A percentile compares a stretch with the other conserved stretches of the same genome.
These are phyloP conservation scores for Aptenodytes forsteri DNA, from an alignment of 2,113 vertebrate species.

Conservation along the genomic window DNA sequence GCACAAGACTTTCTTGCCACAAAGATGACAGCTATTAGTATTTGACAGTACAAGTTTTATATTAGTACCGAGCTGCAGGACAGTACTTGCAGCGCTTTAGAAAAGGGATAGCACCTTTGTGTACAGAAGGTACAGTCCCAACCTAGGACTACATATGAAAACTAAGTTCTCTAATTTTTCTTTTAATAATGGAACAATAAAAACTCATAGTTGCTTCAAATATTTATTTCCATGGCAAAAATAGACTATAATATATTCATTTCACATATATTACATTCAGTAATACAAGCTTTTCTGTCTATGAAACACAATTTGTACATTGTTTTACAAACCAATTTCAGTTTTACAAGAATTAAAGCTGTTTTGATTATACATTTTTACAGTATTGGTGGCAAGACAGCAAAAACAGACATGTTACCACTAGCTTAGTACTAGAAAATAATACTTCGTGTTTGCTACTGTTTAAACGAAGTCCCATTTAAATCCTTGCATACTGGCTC, in stretches of 20 bases:
- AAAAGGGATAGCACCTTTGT: background rate
- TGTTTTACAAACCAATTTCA: slow-evolving; percentile 71
- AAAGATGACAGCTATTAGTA: background rate
- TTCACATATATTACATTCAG: slow-evolving; percentile 80
- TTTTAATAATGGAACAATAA: background rate
- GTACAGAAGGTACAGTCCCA: background rate
- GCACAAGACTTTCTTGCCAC: background rate
- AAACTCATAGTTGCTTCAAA: slow-evolving; percentile 54
- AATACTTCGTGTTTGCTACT: slow-evolving; percentile 51
- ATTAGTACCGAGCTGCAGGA: background rate
- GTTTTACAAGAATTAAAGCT: slow-evolving; percentile 73
- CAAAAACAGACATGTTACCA: slow-evolving; percentile 33
- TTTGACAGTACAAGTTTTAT: background rate
- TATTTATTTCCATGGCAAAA: slow-evolving; percentile 82
- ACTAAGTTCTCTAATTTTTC: background rate
- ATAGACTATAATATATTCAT: slow-evolving; percentile 78
- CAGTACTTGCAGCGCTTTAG: background rate
- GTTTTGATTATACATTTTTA: slow-evolving; percentile 73
- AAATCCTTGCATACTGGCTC: slow-evolving; percentile 31
- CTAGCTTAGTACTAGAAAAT: slow-evolving; percentile 67
- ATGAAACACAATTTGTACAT: slow-evolving; percentile 74
- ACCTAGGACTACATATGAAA: background rate
- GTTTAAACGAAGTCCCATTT: slow-evolving; percentile 27
- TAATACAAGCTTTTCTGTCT: slow-evolving; percentile 71
- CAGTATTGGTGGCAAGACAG: slow-evolving; percentile 61